Evolutionary conservation across 2,888 invertebrate genomes (phyloP), one percentile per base, ranked within the genome.

Genomic region (Pemphredon lugubris): DNA sequence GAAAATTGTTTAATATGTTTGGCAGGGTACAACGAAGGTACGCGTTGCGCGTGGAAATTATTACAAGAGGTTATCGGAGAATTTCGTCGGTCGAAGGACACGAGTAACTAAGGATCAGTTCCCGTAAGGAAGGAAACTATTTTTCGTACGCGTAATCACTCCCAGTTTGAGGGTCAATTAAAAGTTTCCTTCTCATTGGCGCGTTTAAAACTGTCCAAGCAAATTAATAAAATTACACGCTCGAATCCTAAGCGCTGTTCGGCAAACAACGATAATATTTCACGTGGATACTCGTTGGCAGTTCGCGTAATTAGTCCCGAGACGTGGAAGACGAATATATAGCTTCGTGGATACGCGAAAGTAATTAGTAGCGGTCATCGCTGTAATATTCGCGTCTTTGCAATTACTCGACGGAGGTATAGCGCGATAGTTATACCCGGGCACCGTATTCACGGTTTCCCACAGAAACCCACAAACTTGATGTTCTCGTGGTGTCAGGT

Each of bases 381-480:
- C n/a, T 40, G 70, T 74, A 63, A 69, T 69, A 77, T 48, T 45
- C 63, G 50, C 64, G 63, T 63, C 57, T 51, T 54, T 65, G 67
- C 69, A 71, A 73, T 78, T 75, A 79, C 54, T 53, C 40, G 69
- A 50, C 42, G 44, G 39, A 42, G 4, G 7, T 64, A 74, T 61
- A 47, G 47, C 54, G 14, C 16, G 53, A 21, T 60, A 42, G 79
- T 73, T 75, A 64, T 63, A 71, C 69, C 59, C 42, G 51, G n/a
- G n/a, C n/a, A 54, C 58, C 66, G 68, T 68, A 76, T 81, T 75
- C 77, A 69, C 23, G 81, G 70, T 63, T 81, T 55, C 71, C 73
- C 75, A 57, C 73, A 75, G 77, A 73, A 79, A 76, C 69, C 79
- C 68, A 34, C 76, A 73, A 81, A 81, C 81, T 77, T 65, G 79